Base-by-base conservation (phyloP, 2,797 vertebrate genomes). In the Antrozous pallidus region DNA sequence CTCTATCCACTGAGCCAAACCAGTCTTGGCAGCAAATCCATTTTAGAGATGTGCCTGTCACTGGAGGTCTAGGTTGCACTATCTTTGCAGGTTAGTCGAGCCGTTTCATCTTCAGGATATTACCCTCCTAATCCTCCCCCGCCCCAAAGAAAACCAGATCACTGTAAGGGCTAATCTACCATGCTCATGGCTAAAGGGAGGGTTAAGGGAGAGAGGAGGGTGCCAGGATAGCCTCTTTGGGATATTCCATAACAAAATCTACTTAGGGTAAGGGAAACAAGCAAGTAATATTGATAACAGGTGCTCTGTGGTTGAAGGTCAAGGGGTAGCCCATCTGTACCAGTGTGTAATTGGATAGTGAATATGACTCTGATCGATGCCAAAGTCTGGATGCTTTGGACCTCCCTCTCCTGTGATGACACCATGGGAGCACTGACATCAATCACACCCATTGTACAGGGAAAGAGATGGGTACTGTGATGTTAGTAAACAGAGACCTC, bases 81-180 rank as follows among this genome's bases (percentile, higher is more conserved):
- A 31, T 69, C 45, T 36, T 9, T 14, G 65, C 61, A 70, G 56
- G n/a, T 33, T 95, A 89, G 73, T 83, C 42, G 5, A 82, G 33
- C 49, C 87, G 16, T 71, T 51, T 86, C 36, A 38, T 31, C 42
- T 51, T 89, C 56, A 75, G 38, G 85, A 9, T 38, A 33, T 58
- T 42, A 18, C 11, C 26, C 24, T 12, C 67, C 78, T 74, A 47
- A 31, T 61, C 17, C 88, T n/a, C n/a, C n/a, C n/a, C n/a, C n/a
- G n/a, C 28, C 75, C 56, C 69, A 24, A 88, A 88, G 74, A 93
- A 93, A 94, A 75, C 9, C 17, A 85, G 85, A 75, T 71, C 7
- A 49, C 8, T 18, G 0, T 42, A 56, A 79, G 65, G 70, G 16
- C 4, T 82, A 33, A 54, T 81, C 40, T 91, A 6, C n/a, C 20